Evolutionary conservation across 2,113 vertebrate genomes (phyloP), one percentile per base, ranked within the genome.

Genomic region (Podarcis muralis): DNA sequence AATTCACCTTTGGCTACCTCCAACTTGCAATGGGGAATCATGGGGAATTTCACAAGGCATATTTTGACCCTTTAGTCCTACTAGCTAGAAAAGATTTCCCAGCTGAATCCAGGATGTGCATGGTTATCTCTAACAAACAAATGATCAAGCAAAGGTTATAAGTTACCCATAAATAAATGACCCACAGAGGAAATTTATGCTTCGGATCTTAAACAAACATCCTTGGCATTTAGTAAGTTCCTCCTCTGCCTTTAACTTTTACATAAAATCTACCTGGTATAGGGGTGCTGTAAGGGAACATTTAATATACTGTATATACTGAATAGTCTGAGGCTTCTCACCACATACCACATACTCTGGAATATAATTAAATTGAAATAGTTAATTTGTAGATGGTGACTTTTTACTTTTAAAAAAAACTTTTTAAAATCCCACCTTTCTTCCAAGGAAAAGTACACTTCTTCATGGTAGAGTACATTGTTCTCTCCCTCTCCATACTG

Each of bases 131-230:
- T 68, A 90, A 1, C 5, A 90, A 87, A 89, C 48, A 90, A 11
- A 92, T n/a, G 81, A 89, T n/a, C 20, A 90, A 87, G 35, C 16
- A 90, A 88, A 84, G 20, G 81, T 76, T 83, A 71, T 9, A 48
- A 74, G 83, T 71, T 13, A 71, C 25, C 90, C 12, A 79, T 71
- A 5, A 82, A 89, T 30, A 92, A 91, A 83, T 35, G 92, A 88
- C 78, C 65, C 83, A 66, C 27, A 9, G 81, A 89, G 71, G 71
- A 69, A 20, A 27, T 87, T 92, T 0, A 11, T 88, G 85, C 89
- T 89, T 43, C 12, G 4, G 69, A 90, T 91, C 13, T 57, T 16
- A 0, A 84, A 48, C 83, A 6, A 93, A 87, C 74, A 5, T 40
- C 68, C 90, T 88, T 27, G 25, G 82, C n/a, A 87, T 90, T 6